Evolutionary conservation across 2,888 invertebrate genomes (phyloP).

Genomic region (Graphium colonna): DNA sequence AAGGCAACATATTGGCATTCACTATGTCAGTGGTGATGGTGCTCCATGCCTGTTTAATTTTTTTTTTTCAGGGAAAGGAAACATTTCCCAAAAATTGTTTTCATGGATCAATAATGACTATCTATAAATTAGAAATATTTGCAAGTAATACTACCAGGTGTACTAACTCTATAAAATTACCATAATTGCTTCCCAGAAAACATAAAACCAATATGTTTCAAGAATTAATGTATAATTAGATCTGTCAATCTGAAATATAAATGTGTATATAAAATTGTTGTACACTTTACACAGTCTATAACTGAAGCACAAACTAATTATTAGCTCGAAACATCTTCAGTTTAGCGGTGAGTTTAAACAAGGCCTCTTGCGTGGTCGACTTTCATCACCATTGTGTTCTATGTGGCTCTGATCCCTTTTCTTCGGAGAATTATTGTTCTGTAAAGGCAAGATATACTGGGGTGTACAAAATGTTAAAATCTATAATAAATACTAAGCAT

Average conservation of each 20-base stretch:
- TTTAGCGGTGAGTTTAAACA: slow-evolving; percentile 70
- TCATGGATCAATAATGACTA: no score
- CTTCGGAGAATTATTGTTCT: slow-evolving; percentile 80
- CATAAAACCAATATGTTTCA: slow-evolving; percentile 42
- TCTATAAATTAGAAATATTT: no score
- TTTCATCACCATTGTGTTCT: slow-evolving; percentile 79
- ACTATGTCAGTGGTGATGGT: no score
- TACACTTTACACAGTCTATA: slow-evolving; percentile 58
- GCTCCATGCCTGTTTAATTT: no score
- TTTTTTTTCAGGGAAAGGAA: no score
- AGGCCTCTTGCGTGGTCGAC: slow-evolving; percentile 80
- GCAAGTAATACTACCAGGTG: no score
- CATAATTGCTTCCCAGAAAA: slow-evolving; percentile 41
- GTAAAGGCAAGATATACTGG: slow-evolving; percentile 37
- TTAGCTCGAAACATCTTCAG: slow-evolving; percentile 44
- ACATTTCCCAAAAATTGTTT: no score
- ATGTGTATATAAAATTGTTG: slow-evolving; percentile 55
- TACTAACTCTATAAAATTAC: no score
- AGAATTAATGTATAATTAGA: slow-evolving; percentile 46
- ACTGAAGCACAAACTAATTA: slow-evolving; percentile 56
- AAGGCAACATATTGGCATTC: no score
- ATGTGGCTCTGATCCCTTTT: slow-evolving; percentile 79
- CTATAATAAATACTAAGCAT: no score
- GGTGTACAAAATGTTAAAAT: no score
- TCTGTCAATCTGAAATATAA: slow-evolving; percentile 50